phyloP scores from a whole-genome alignment of 2,888 invertebrate species.

The Calliphora vomitoria region DNA sequence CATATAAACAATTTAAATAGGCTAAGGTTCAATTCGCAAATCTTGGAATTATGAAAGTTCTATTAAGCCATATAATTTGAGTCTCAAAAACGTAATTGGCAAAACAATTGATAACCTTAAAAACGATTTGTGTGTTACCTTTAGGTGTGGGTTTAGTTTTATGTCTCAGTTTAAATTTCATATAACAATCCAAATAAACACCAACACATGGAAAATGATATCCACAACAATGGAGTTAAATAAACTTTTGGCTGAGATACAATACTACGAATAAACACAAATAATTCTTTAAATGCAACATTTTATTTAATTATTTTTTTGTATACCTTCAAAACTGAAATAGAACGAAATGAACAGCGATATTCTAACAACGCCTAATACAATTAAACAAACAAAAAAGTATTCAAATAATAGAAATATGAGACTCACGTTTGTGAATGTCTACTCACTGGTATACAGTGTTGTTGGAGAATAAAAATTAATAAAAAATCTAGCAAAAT shows the following conservation, averaged over 20 bases:
- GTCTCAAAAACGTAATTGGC: too few species aligned
- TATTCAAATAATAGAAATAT: constrained; percentile 37
- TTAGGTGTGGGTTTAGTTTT: constrained; percentile 26
- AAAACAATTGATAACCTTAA: constrained; percentile 1
- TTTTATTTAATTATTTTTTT: constrained; percentile 6
- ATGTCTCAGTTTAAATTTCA: not conserved
- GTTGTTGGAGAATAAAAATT: not conserved
- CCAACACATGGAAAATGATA: constrained; percentile 1
- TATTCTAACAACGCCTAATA: not conserved
- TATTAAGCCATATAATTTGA: too few species aligned
- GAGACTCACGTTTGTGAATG: constrained; percentile 55
- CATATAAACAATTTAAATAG: too few species aligned
- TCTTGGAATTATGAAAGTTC: too few species aligned
- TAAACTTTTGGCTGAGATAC: not conserved
- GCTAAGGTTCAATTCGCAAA: too few species aligned
- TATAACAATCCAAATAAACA: not conserved
- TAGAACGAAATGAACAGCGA: not conserved
- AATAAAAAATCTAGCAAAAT: not conserved
- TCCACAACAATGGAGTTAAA: constrained; percentile 1
- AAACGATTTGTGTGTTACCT: not conserved
- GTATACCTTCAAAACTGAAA: not conserved
- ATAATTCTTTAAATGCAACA: constrained; percentile 6
- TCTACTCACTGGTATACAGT: not conserved
- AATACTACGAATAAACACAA: not conserved
- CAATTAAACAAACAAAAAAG: constrained; percentile 21